phyloP scores from a whole-genome alignment of 2,113 vertebrate genomes.

The Fukomys damarensis region DNA sequence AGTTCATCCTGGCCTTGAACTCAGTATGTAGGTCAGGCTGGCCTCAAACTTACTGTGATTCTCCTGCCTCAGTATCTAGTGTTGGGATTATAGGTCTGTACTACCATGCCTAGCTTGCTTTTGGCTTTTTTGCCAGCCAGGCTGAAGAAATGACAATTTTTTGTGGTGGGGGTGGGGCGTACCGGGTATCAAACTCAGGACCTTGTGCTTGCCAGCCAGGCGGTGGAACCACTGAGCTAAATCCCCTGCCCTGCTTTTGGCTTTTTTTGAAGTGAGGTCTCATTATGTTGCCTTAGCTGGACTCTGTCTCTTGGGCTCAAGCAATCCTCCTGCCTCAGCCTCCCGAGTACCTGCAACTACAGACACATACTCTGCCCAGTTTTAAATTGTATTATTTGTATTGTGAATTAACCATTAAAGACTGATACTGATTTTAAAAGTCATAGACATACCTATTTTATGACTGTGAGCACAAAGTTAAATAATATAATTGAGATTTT shows the following conservation, averaged over 20 bases:
- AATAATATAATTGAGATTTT: slow-evolving; percentile 38
- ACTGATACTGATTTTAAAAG: slow-evolving; percentile 12
- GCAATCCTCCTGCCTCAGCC: background rate
- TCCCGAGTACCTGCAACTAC: background rate
- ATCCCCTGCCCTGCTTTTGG: too few relatives aligned
- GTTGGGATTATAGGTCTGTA: background rate
- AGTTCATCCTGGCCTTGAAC: background rate
- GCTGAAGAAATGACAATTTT: too few relatives aligned
- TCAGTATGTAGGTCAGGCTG: background rate
- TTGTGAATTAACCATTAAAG: slow-evolving; percentile 27
- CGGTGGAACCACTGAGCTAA: too few relatives aligned
- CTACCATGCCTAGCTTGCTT: background rate
- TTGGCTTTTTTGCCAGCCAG: too few relatives aligned
- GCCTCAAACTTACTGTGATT: background rate
- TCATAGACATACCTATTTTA: background rate
- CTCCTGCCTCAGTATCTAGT: background rate
- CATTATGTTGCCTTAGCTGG: background rate
- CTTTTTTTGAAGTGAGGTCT: background rate
- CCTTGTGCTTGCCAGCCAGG: too few relatives aligned
- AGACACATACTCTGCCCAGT: background rate
- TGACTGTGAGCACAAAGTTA: slow-evolving; percentile 25
- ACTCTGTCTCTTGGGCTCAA: background rate
- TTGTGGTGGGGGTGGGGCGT: too few relatives aligned
- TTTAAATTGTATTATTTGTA: slow-evolving; percentile 43
- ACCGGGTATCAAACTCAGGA: too few relatives aligned